phyloP scores from a whole-genome alignment of 1,140 invertebrate genomes.

The Grapholita molesta region DNA sequence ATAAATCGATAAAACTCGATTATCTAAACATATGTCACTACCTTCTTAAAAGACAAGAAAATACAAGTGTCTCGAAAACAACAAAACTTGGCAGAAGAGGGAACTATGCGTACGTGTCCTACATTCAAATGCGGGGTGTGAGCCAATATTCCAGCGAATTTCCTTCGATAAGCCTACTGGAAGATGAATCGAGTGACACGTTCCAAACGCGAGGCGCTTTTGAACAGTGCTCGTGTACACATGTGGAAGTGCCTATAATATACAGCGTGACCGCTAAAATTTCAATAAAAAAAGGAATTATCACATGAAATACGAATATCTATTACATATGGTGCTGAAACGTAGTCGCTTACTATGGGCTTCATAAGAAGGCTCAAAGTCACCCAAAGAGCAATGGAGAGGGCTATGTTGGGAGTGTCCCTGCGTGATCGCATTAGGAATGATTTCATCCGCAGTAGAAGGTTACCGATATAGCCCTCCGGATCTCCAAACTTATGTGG shows the following conservation, averaged over 20 bases:
- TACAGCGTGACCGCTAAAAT: no score
- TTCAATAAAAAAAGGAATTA: no score
- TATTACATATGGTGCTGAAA: no score
- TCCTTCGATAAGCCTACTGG: conserved; percentile 31
- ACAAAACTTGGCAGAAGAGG: conserved; percentile 15
- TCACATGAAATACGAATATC: no score
- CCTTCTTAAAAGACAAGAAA: background rate
- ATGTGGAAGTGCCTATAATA: conserved; percentile 3
- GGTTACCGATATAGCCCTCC: no score
- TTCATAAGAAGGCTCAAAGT: no score
- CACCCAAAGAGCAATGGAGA: no score
- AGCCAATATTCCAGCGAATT: conserved; percentile 42
- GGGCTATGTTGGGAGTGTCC: no score
- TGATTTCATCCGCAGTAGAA: no score
- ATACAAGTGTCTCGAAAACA: background rate
- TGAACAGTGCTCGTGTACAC: conserved; percentile 8
- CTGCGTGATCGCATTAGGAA: no score
- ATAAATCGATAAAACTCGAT: conserved; percentile 14
- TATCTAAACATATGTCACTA: background rate
- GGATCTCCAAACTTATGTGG: no score
- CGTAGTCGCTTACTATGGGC: no score
- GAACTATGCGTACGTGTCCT: conserved; percentile 28
- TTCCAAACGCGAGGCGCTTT: conserved; percentile 25
- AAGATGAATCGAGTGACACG: conserved; percentile 45
- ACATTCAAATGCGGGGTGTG: conserved; percentile 34